Percentiles rank a stretch among this genome's conserved stretches.
Conservation (phyloP, 2,888 invertebrate species). For the Lamellibrachia columna region DNA sequence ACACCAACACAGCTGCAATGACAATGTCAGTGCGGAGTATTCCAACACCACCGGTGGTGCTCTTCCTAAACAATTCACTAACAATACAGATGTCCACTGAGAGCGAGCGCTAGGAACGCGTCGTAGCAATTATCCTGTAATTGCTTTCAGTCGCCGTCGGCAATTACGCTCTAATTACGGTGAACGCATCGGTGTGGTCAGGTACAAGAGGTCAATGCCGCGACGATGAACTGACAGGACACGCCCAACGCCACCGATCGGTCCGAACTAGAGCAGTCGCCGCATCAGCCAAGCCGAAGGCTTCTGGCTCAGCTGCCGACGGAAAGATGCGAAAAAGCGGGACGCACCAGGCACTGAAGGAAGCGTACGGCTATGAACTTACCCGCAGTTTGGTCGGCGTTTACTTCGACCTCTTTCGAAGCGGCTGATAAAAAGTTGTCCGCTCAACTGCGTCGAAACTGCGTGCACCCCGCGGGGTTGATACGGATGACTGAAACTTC, state of each 20-base stretch:
- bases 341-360: background rate
- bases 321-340: background rate
- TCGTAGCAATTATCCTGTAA: background rate
- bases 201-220: background rate
- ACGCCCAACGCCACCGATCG: background rate
- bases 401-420: background rate
- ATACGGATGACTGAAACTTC: background rate
- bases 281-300: background rate
- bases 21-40: background rate
- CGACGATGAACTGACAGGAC: background rate
- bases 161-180: background rate
- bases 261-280: background rate
- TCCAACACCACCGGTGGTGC: background rate
- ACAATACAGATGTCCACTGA: background rate
- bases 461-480: slow-evolving; percentile 10
- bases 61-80: background rate
- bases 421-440: background rate
- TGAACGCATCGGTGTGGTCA: background rate
- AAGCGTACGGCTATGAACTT: background rate
- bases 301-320: background rate
- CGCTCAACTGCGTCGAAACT: background rate
- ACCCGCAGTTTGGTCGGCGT: background rate
- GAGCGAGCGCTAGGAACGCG: background rate
- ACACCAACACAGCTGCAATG: background rate
- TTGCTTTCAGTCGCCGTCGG: background rate